These are phyloP conservation scores for Corythaeola cristata DNA, from an alignment of 2,113 vertebrate species.

Conservation along the genomic window DNA sequence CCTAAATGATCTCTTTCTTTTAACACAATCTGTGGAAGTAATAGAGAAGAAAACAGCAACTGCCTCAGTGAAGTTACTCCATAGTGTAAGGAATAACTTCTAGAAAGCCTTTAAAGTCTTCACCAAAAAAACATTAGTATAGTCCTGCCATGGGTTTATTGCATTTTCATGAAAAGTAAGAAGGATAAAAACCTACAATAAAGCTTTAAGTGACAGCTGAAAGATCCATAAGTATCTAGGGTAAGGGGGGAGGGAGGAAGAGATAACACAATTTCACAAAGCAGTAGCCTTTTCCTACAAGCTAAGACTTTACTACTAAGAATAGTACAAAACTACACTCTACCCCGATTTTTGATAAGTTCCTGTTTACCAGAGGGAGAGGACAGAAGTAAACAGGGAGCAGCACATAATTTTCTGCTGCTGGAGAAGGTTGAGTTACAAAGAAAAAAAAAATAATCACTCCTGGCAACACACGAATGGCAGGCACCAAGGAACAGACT, in stretches of 20 bases:
- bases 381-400: not conserved
- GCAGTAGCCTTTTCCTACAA: not conserved
- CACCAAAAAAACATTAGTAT: not conserved
- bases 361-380: not conserved
- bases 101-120: not conserved
- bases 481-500: accelerated
- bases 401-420: not conserved
- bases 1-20: not conserved
- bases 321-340: not conserved
- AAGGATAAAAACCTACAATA: not conserved
- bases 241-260: accelerated
- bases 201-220: not conserved
- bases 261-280: not conserved
- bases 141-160: accelerated
- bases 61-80: not conserved
- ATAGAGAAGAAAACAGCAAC: not conserved
- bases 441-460: not conserved
- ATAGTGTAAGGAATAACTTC: not conserved
- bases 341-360: not conserved
- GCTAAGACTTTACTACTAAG: not conserved
- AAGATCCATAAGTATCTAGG: accelerated
- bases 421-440: no score
- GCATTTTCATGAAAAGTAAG: not conserved
- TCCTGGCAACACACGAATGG: accelerated
- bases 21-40: not conserved